Percentiles rank a stretch among this genome's conserved stretches.
phyloP scores from a whole-genome alignment of 2,888 invertebrate species.

The Eustalomyia histrio region DNA sequence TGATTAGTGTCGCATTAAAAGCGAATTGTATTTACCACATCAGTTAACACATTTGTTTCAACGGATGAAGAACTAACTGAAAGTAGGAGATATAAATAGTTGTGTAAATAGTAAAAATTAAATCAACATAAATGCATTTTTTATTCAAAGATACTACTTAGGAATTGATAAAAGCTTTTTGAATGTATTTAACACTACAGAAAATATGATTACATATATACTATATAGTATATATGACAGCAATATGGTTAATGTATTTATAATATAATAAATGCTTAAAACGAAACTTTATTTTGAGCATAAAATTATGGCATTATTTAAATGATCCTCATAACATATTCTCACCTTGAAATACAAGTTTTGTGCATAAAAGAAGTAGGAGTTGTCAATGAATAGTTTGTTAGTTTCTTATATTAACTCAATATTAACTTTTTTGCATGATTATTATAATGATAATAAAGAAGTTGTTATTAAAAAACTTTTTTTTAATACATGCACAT shows the following conservation, averaged over 20 bases:
- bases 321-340: background rate
- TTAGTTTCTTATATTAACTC: background rate
- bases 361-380: background rate
- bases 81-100: background rate
- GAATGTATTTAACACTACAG: no score
- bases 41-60: constrained; percentile 55
- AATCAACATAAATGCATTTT: no score
- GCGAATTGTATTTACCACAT: constrained; percentile 61
- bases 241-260: background rate
- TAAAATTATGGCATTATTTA: no score
- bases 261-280: background rate
- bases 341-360: background rate
- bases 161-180: no score
- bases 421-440: background rate
- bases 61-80: background rate
- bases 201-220: no score
- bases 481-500: constrained; percentile 20
- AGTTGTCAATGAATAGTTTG: background rate
- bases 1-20: constrained; percentile 66
- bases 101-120: no score
- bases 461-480: constrained; percentile 1
- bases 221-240: background rate
- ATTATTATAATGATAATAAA: background rate
- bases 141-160: no score
- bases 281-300: background rate